These are phyloP conservation scores for Luperina testacea DNA, from an alignment of 2,888 invertebrate genomes.

Conservation along the genomic window DNA sequence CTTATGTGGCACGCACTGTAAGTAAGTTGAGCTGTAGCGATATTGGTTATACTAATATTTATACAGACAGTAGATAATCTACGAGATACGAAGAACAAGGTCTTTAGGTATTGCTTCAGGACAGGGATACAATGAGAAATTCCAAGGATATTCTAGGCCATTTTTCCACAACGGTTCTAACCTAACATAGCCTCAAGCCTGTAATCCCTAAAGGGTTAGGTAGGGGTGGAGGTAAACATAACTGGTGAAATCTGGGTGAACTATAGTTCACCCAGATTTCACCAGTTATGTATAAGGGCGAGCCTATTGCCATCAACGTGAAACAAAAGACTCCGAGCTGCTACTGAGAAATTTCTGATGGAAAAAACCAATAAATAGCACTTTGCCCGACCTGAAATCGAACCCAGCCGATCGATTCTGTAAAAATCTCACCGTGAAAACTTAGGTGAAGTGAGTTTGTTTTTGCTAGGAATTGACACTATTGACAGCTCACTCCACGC, in stretches of 20 bases:
- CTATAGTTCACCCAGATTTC: neutral
- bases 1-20: too few species aligned
- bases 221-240: too few species aligned
- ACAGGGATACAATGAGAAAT: neutral
- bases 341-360: neutral
- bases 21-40: conserved; percentile 2
- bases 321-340: neutral
- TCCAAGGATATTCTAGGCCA: neutral
- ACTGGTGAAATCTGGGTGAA: too few species aligned
- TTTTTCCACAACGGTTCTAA: neutral
- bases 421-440: too few species aligned
- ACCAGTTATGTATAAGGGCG: neutral
- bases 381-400: too few species aligned
- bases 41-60: conserved; percentile 36
- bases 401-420: too few species aligned
- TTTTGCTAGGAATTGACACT: too few species aligned
- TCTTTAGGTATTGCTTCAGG: neutral
- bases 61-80: conserved; percentile 1
- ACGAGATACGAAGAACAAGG: conserved; percentile 14
- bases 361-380: neutral
- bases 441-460: too few species aligned
- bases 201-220: neutral
- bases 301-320: neutral
- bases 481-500: too few species aligned
- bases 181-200: neutral